Evolutionary conservation across 2,888 invertebrate species (phyloP), one percentile per base, ranked within the genome.

Genomic region (Ganaspis brasiliensis): DNA sequence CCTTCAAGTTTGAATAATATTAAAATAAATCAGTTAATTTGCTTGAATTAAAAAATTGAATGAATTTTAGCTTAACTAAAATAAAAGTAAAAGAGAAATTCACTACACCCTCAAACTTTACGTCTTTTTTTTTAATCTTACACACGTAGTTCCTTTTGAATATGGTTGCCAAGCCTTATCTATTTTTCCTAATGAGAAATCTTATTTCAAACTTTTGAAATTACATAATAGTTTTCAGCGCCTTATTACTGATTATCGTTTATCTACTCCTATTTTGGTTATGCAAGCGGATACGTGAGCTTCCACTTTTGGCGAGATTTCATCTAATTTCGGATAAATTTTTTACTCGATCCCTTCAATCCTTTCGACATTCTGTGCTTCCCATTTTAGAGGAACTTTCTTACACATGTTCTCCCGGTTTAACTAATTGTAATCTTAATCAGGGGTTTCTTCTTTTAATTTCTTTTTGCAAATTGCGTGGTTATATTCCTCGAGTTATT

Each of bases 161-260:
- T 81, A 78, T 67, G 73, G 79, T 9, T 73, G 76, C 8, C 72
- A 78, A 16, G 35, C 76, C 1, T 59, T 79, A 0, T 76, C 56
- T 10, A 79, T 75, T 21, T 45, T 55, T 31, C 8, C 0, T 14
- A 2, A 74, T 8, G 57, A 57, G 5, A 73, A 26, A 4, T 16
- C 16, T 45, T 73, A 75, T 10, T 8, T 67, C 12, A 75, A 81
- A 56, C 16, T 78, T 1, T 24, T 73, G 21, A 78, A 71, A 52
- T 31, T 77, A 10, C 79, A 79, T 21, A 76, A 77, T 63, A 35
- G n/a, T 19, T 72, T 52, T 16, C 1, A 80, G 5, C 73, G 79
- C 73, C 19, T 81, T 6, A 37, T 14, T 16, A 72, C 79, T 61
- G 81, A 77, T 21, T 81, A 73, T 57, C 71, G 78, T 26, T 72